These are phyloP conservation scores for Dunckerocampus dactyliophorus DNA, from an alignment of 2,113 vertebrate genomes.

Conservation along the genomic window DNA sequence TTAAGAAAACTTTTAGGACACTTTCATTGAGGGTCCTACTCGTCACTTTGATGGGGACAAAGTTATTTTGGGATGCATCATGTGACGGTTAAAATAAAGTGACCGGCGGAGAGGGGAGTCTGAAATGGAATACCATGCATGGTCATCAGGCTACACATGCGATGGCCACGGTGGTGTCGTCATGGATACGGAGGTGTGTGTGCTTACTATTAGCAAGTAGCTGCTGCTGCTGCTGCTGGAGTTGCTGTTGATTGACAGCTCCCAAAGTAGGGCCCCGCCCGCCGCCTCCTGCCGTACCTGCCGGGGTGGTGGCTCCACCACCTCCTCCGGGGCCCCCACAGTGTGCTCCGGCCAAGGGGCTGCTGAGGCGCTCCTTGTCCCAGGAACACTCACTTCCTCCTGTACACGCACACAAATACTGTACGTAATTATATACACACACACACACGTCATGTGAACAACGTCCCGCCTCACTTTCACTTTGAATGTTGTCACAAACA, in stretches of 20 bases:
- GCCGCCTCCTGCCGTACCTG: slow-evolving; percentile 12
- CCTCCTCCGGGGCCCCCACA: slow-evolving; percentile 39
- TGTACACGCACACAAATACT: slow-evolving; percentile 33
- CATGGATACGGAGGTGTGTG: not conserved
- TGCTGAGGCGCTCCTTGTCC: slow-evolving; percentile 69
- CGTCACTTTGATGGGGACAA: no score
- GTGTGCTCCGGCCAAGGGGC: slow-evolving; percentile 54
- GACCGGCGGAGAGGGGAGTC: no score
- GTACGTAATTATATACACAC: not conserved
- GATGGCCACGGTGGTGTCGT: no score
- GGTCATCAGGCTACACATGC: not conserved
- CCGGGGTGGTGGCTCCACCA: slow-evolving; percentile 32
- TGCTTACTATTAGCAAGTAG: slow-evolving; percentile 65
- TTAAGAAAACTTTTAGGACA: no score
- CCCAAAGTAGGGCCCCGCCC: slow-evolving; percentile 52
- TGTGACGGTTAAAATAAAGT: no score
- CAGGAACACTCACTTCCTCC: slow-evolving; percentile 69
- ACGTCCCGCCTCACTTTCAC: not conserved
- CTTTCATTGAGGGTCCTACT: no score
- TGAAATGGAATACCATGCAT: not conserved
- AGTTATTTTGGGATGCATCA: no score
- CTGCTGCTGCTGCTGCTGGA: slow-evolving; percentile 58
- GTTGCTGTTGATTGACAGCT: slow-evolving; percentile 62
- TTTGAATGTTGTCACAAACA: not conserved
- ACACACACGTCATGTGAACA: not conserved